A percentile compares a stretch with the other conserved stretches of the same genome.
Conservation (phyloP, 1,140 invertebrate genomes). For the Drosophila sechellia region DNA sequence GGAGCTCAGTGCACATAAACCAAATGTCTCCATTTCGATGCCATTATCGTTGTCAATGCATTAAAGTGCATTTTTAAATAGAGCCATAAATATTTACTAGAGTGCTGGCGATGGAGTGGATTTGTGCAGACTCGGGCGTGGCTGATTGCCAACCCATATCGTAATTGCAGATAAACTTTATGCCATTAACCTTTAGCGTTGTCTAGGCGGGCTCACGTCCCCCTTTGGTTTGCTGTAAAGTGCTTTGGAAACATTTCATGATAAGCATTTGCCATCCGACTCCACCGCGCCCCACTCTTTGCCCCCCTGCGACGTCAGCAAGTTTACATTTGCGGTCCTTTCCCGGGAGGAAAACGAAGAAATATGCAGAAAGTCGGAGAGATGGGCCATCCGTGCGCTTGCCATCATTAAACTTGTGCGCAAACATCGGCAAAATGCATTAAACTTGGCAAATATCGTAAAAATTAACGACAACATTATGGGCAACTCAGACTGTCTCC, state of each 20-base stretch:
- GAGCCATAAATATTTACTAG: conserved; percentile 77
- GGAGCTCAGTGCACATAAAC: conserved; percentile 7
- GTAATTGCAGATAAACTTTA: conserved; percentile 82
- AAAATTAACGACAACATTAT: conserved; percentile 79
- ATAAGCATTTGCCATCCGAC: conserved; percentile 51
- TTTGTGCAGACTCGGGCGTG: conserved; percentile 1
- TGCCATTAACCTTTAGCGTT: conserved; percentile 79
- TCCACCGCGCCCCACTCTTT: background rate
- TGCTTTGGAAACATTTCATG: conserved; percentile 78
- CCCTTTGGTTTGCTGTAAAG: conserved; percentile 44
- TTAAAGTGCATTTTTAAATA: conserved; percentile 80
- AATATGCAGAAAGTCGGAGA: conserved; percentile 57
- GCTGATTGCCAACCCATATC: conserved; percentile 72
- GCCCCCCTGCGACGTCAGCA: conserved; percentile 48
- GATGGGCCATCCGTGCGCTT: conserved; percentile 32
- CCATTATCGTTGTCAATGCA: conserved; percentile 38
- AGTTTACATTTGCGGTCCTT: conserved; percentile 58
- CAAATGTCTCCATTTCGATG: conserved; percentile 39
- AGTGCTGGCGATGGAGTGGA: background rate
- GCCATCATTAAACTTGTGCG: conserved; percentile 70
- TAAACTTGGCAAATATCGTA: conserved; percentile 81
- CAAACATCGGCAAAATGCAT: conserved; percentile 76
- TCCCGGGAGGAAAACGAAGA: conserved; percentile 52
- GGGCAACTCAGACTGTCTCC: conserved; percentile 26
- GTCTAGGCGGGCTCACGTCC: conserved; percentile 47